Evolutionary conservation across 2,797 vertebrate species (phyloP), one percentile per base, ranked within the genome.

Genomic region (Nannoperca obscura): DNA sequence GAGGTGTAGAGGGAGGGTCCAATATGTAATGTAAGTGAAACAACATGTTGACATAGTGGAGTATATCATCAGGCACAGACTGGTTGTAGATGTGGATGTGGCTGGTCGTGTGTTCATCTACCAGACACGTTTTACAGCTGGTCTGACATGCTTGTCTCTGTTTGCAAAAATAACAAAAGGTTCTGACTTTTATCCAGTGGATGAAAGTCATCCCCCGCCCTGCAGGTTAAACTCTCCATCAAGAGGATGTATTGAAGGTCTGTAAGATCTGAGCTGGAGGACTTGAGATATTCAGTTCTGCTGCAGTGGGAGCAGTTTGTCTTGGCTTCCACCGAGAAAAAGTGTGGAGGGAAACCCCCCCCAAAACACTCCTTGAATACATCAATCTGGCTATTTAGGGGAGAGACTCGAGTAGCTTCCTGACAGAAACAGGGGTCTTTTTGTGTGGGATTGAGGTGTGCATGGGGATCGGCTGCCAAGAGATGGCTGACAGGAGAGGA

Each of bases 1-100:
- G n/a, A n/a, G n/a, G n/a, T n/a, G n/a, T n/a, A n/a, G n/a, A n/a
- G n/a, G n/a, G n/a, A n/a, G n/a, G n/a, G n/a, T n/a, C n/a, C n/a
- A n/a, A n/a, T n/a, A n/a, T n/a, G n/a, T n/a, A n/a, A 99, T 76
- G 98, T 99, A 80, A 97, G 98, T 97, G 87, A 38, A 68, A 19
- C 55, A 32, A 15, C 34, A 38, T 7, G 66, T 52, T 3, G 8
- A 38, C 5, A 11, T 3, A 12, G 22, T n/a, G 20, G 58, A 27
- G n/a, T 7, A 1, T 13, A 11, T 20, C n/a, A 0, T n/a, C 0
- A 3, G 4, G 10, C 44, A 17, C 60, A 44, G 4, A 14, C 32
- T 40, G 32, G 30, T 38, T 22, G 30, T 2, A 12, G 40, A 20
- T 46, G 8, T 3, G 3, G 46, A 12, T n/a, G n/a, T 4, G 12